A percentile compares a stretch with the other conserved stretches of the same genome.
Evolutionary conservation across 2,888 invertebrate species (phyloP).

Genomic region (Synergus laeviventris): DNA sequence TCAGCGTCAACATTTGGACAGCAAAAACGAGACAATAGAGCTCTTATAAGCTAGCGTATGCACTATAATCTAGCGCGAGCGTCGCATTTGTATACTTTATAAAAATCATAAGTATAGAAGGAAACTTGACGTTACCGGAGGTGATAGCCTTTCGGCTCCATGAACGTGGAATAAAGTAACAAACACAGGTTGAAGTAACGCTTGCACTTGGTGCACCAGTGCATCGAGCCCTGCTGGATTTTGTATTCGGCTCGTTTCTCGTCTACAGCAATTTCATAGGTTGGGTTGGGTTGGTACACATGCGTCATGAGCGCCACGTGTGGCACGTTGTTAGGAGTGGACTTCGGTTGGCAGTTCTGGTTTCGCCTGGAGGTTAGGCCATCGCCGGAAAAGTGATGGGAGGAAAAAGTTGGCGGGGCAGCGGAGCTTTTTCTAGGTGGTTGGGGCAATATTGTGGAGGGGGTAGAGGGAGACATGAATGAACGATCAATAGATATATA

Average conservation of each 20-base stretch:
- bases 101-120: background rate
- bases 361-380: conserved; percentile 52
- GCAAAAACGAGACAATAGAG: too few relatives aligned
- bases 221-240: too few relatives aligned
- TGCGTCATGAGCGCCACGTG: conserved; percentile 64
- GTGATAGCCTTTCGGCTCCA: background rate
- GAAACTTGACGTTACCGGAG: background rate
- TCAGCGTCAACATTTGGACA: too few relatives aligned
- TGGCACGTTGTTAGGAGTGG: conserved; percentile 53
- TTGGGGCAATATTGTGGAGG: conserved; percentile 52
- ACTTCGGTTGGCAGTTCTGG: conserved; percentile 66
- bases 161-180: background rate
- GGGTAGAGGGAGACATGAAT: conserved; percentile 71
- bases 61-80: too few relatives aligned
- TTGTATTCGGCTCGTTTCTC: background rate
- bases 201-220: too few relatives aligned
- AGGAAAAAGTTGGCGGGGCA: conserved; percentile 49
- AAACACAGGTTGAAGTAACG: background rate
- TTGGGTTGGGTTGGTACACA: conserved; percentile 53
- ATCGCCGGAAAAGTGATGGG: conserved; percentile 43
- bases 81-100: too few relatives aligned
- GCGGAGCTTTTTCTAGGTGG: conserved; percentile 42
- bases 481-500: conserved; percentile 75
- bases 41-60: too few relatives aligned
- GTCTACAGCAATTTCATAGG: background rate